Evolutionary conservation across 2,113 vertebrate genomes (phyloP).

Genomic region (Cervus canadensis): DNA sequence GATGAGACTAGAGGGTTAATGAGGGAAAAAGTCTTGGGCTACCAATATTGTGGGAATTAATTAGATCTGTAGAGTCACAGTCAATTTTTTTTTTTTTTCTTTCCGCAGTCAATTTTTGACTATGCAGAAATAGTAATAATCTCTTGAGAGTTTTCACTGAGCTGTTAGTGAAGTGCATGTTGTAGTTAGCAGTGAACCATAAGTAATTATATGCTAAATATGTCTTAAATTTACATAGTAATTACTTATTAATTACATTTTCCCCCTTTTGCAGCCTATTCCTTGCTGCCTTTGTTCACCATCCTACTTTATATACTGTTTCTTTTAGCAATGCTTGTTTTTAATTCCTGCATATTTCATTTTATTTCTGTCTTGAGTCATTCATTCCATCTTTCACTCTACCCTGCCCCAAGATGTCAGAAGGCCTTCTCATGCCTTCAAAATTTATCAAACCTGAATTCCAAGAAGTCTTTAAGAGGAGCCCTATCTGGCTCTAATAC

Average conservation of each 20-base stretch:
- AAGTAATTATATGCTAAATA: not conserved
- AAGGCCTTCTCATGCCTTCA: not conserved
- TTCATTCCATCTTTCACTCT: not conserved
- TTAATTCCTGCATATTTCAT: not conserved
- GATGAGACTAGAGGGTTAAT: conserved; percentile 25
- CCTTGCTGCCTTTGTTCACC: not conserved
- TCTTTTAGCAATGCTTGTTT: not conserved
- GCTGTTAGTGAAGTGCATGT: not conserved
- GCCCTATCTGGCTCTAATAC: not conserved
- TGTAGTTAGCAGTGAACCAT: not conserved
- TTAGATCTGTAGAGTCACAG: not conserved
- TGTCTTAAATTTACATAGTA: not conserved
- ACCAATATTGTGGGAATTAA: not conserved
- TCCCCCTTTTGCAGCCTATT: not conserved
- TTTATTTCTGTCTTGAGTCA: not conserved
- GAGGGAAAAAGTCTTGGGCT: not conserved
- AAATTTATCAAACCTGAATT: not conserved
- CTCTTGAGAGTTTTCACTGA: not conserved
- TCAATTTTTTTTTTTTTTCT: no score
- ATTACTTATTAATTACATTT: not conserved
- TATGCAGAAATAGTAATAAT: not conserved
- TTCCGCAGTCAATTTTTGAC: not conserved
- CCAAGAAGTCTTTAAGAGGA: not conserved
- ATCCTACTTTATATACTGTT: not conserved
- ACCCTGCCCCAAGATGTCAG: not conserved